These are phyloP conservation scores for Magallana gigas DNA, from an alignment of 1,140 invertebrate species.

Conservation along the genomic window DNA sequence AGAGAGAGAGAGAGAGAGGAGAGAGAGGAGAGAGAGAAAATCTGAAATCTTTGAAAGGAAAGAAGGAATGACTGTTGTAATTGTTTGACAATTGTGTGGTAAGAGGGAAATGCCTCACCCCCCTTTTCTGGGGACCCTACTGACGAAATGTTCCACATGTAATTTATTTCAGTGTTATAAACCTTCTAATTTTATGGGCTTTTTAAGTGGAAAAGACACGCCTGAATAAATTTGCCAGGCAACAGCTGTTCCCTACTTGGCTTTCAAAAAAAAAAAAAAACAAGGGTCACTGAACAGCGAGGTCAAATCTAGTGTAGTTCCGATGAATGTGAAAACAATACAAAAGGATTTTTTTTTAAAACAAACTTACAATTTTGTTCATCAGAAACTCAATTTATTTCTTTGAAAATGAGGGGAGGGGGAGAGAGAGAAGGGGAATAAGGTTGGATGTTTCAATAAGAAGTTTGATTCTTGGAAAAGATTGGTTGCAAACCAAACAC, in stretches of 20 bases:
- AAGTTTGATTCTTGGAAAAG: too few species aligned
- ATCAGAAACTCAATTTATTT: too few species aligned
- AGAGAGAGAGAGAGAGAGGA: too few species aligned
- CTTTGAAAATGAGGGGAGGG: too few species aligned
- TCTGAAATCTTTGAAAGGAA: neutral
- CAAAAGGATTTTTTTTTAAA: too few species aligned
- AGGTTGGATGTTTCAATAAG: too few species aligned
- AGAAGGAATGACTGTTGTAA: neutral
- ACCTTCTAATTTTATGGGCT: constrained; percentile 24
- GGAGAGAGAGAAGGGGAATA: too few species aligned
- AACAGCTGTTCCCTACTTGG: constrained; percentile 32
- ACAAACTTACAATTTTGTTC: too few species aligned
- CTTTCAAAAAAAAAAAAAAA: constrained; percentile 10
- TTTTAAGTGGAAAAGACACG: neutral
- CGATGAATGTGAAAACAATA: neutral
- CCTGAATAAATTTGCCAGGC: constrained; percentile 4
- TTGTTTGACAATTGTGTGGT: neutral
- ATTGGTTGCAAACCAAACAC: too few species aligned
- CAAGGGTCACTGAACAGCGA: neutral
- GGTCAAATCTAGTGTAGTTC: neutral
- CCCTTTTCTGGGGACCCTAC: neutral
- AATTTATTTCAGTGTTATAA: constrained; percentile 26
- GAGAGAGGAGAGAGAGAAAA: too few species aligned
- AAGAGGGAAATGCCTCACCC: neutral
- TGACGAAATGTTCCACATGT: constrained; percentile 19